These are phyloP conservation scores for Andrena flavipes DNA, from an alignment of 2,888 invertebrate species.

Conservation along the genomic window DNA sequence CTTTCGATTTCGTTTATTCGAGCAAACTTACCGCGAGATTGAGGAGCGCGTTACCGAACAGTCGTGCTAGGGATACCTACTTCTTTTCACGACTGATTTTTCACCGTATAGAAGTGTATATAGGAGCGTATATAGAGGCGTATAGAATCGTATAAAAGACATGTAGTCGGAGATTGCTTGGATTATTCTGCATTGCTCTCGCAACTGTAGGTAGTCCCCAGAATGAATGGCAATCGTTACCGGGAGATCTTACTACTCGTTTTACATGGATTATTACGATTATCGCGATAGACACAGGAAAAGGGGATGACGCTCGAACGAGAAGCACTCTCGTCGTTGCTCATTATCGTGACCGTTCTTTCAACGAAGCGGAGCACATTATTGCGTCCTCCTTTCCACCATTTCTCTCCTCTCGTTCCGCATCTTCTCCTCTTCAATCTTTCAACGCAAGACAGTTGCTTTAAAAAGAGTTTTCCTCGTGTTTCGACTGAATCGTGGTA, in stretches of 20 bases:
- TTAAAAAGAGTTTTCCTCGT: background rate
- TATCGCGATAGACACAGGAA: background rate
- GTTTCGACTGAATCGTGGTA: conserved; percentile 21
- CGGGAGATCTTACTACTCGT: background rate
- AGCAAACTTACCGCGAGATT: conserved; percentile 14
- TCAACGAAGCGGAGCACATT: background rate
- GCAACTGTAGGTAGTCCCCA: background rate
- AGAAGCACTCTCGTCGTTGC: background rate
- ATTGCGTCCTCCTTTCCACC: too few relatives aligned
- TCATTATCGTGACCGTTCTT: background rate
- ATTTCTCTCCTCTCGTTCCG: too few relatives aligned
- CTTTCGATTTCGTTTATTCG: conserved; percentile 50
- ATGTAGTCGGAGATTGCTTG: background rate
- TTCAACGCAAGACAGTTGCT: too few relatives aligned
- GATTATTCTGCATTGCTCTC: background rate
- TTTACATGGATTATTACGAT: conserved; percentile 4
- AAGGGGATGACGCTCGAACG: background rate
- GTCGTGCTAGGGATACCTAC: background rate
- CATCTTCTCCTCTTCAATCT: too few relatives aligned
- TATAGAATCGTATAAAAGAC: too few relatives aligned
- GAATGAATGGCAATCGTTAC: background rate
- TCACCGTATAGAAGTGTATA: background rate
- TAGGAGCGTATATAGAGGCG: too few relatives aligned
- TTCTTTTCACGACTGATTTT: background rate
- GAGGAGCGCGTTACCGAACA: conserved; percentile 25